phyloP scores from a whole-genome alignment of 2,113 vertebrate species.

The Macquaria ambigua region DNA sequence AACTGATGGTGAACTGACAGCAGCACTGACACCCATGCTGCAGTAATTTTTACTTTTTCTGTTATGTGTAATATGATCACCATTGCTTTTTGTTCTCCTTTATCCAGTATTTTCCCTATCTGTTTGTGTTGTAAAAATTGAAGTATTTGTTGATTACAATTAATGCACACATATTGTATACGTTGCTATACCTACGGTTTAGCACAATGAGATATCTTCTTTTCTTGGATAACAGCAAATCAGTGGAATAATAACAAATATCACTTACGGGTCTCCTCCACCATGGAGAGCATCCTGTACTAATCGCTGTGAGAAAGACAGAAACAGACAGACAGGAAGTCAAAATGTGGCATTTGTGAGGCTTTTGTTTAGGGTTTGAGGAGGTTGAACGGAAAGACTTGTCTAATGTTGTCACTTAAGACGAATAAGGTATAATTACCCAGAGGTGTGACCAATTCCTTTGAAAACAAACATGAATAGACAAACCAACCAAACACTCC shows the following conservation, averaged over 20 bases:
- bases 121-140: not conserved
- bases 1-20: not conserved
- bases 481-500: not conserved
- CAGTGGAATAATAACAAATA: not conserved
- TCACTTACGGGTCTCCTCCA: constrained; percentile 97
- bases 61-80: not conserved
- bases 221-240: not conserved
- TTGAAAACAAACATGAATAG: not conserved
- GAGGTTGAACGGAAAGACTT: not conserved
- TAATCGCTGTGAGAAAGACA: constrained; percentile 85
- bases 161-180: not conserved
- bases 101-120: not conserved
- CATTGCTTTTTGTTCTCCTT: not conserved
- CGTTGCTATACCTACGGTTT: not conserved
- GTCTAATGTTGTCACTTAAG: not conserved
- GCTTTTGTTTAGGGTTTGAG: not conserved
- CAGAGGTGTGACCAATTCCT: not conserved
- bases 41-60: not conserved
- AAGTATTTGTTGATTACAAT: not conserved
- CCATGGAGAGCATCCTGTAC: constrained; percentile 92
- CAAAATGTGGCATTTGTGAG: not conserved
- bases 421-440: not conserved
- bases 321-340: constrained; percentile 17
- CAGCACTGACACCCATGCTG: no score
- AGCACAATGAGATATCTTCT: not conserved